These are phyloP conservation scores for Cynopterus sphinx DNA, from an alignment of 2,797 vertebrate species.

Conservation along the genomic window DNA sequence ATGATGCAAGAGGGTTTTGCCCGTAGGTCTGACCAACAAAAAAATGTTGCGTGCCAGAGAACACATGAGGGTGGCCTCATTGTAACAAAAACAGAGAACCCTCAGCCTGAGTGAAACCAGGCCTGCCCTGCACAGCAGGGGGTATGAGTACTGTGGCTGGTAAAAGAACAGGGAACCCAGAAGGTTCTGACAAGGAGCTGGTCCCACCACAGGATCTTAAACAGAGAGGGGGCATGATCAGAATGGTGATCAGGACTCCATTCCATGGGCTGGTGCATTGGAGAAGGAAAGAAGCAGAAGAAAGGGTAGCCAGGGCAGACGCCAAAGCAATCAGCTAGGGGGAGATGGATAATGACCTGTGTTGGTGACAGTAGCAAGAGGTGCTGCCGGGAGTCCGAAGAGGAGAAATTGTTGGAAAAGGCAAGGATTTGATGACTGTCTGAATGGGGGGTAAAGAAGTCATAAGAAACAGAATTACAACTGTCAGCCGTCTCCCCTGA, in stretches of 20 bases:
- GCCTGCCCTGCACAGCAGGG: neutral
- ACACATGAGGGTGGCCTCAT: fast-evolving
- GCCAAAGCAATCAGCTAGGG: fast-evolving
- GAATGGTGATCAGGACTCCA: neutral
- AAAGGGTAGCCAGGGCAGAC: neutral
- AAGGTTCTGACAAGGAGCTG: neutral
- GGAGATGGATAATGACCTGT: fast-evolving
- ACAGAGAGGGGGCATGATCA: neutral
- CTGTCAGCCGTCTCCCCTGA: neutral
- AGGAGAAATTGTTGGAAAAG: neutral
- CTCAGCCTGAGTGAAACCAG: fast-evolving
- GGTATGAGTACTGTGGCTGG: fast-evolving
- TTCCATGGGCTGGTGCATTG: fast-evolving
- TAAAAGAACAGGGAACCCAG: neutral
- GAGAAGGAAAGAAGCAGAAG: neutral
- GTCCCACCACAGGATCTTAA: neutral
- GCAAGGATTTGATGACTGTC: neutral
- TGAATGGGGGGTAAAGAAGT: neutral
- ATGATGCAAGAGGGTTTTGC: neutral
- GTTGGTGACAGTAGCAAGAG: neutral
- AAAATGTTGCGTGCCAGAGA: fast-evolving
- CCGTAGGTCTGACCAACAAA: neutral
- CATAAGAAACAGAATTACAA: neutral
- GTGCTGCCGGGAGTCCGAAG: neutral
- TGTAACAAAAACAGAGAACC: neutral